These are phyloP conservation scores for Hyperoplus immaculatus DNA, from an alignment of 2,797 vertebrate genomes.

Conservation along the genomic window DNA sequence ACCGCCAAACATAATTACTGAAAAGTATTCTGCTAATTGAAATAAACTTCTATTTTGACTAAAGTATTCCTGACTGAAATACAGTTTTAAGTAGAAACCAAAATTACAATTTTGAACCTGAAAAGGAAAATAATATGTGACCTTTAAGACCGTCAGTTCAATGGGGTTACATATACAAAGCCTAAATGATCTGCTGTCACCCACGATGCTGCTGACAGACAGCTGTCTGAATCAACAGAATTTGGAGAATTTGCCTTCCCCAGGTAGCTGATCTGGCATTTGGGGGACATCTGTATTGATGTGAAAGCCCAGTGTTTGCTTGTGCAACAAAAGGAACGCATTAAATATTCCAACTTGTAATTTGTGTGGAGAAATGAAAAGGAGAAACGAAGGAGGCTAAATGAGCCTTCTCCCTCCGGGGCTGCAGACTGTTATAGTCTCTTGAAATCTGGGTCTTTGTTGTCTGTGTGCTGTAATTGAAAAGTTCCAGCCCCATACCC, in stretches of 20 bases:
- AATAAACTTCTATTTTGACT: too few relatives aligned
- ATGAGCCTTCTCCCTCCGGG: conserved; percentile 79
- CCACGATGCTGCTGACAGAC: conserved; percentile 18
- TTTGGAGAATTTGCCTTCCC: conserved; percentile 30
- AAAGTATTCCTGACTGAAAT: too few relatives aligned
- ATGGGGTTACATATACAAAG: conserved; percentile 56
- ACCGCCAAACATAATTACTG: too few relatives aligned
- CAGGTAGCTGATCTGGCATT: conserved; percentile 52
- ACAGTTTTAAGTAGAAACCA: too few relatives aligned
- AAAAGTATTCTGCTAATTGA: conserved; percentile 34
- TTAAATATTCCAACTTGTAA: conserved; percentile 77
- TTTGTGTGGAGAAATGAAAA: conserved; percentile 70
- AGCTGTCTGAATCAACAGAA: conserved; percentile 28
- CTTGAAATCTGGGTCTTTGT: conserved; percentile 84
- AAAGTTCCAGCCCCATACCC: conserved; percentile 76
- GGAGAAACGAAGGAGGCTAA: conserved; percentile 74
- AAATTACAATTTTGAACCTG: too few relatives aligned
- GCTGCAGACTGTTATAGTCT: conserved; percentile 80
- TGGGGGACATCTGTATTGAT: conserved; percentile 61
- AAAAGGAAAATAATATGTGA: too few relatives aligned
- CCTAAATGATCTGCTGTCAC: conserved; percentile 43
- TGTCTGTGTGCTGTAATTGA: conserved; percentile 85
- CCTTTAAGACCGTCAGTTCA: conserved; percentile 58
- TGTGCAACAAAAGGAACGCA: conserved; percentile 72
- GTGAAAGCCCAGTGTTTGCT: conserved; percentile 57